Percentiles rank a stretch among this genome's conserved stretches.
These are phyloP conservation scores for Amblyjoppa fuscipennis DNA, from an alignment of 2,888 invertebrate species.

Conservation along the genomic window DNA sequence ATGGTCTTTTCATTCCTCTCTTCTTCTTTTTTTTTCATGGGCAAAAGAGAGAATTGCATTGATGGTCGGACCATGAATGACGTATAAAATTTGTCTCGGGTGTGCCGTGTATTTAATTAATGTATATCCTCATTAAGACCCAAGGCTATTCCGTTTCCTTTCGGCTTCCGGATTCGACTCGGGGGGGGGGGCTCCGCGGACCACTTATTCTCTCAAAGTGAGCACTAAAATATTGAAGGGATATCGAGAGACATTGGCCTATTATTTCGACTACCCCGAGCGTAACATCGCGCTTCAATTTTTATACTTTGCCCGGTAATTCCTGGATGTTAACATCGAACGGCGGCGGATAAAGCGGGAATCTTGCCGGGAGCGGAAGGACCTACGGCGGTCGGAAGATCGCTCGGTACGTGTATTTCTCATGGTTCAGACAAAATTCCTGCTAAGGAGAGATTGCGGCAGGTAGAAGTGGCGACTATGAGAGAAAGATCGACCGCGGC, in stretches of 20 bases:
- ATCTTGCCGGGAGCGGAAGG: not conserved
- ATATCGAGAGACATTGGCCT: not conserved
- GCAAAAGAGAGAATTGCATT: conserved; percentile 32
- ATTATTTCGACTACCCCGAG: not conserved
- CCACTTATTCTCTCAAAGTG: not conserved
- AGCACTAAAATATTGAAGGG: not conserved
- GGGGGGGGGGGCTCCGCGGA: not conserved
- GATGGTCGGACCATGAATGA: not conserved
- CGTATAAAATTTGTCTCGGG: conserved; percentile 19
- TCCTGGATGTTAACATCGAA: not conserved
- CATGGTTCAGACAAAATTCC: not conserved
- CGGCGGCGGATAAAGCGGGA: not conserved
- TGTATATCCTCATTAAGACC: conserved; percentile 19
- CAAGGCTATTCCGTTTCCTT: not conserved
- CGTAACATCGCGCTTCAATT: not conserved
- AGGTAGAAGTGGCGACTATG: conserved; percentile 2
- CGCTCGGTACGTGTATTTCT: not conserved
- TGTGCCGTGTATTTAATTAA: conserved; percentile 32
- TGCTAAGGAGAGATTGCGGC: not conserved
- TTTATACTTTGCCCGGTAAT: not conserved
- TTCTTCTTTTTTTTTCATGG: conserved; percentile 19
- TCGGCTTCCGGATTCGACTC: not conserved
- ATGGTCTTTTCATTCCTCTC: conserved; percentile 20
- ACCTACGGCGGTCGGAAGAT: not conserved
- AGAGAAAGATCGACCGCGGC: conserved; percentile 14